phyloP scores from a whole-genome alignment of 2,797 vertebrate genomes.

The Crypturellus tataupa region DNA sequence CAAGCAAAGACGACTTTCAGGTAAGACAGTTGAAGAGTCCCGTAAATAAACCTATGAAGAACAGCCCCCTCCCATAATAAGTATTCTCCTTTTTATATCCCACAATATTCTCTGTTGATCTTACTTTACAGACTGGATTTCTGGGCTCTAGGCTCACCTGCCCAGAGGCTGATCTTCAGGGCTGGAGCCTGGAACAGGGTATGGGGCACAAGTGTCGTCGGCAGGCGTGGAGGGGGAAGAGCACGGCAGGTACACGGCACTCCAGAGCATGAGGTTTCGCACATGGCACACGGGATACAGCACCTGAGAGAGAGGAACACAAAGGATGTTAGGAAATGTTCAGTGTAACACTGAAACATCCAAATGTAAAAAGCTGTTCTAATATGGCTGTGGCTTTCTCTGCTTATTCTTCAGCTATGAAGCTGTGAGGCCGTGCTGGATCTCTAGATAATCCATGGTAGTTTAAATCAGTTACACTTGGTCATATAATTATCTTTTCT shows the following conservation, averaged over 20 bases:
- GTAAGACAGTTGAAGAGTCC: background rate
- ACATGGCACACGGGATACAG: constrained; percentile 97
- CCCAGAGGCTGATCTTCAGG: constrained; percentile 91
- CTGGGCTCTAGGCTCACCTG: constrained; percentile 88
- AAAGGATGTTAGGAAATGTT: fast-evolving
- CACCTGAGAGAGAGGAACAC: constrained; percentile 82
- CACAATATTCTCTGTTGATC: constrained; percentile 70
- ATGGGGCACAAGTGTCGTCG: constrained; percentile 93
- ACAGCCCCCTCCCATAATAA: background rate
- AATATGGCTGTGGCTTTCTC: fast-evolving
- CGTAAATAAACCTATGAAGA: fast-evolving
- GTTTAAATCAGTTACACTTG: background rate
- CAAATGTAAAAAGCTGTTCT: too few relatives aligned
- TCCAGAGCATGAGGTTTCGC: constrained; percentile 97
- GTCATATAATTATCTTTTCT: background rate
- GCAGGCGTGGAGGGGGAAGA: constrained; percentile 93
- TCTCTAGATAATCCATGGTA: background rate
- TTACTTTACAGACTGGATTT: constrained; percentile 80
- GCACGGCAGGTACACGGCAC: constrained; percentile 95
- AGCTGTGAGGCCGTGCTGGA: background rate
- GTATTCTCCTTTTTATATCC: background rate
- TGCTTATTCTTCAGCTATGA: background rate
- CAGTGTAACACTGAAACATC: too few relatives aligned
- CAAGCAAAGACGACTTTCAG: fast-evolving
- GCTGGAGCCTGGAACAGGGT: constrained; percentile 89